These are phyloP conservation scores for Drosophila niveifrons DNA, from an alignment of 2,888 invertebrate genomes.

Conservation along the genomic window DNA sequence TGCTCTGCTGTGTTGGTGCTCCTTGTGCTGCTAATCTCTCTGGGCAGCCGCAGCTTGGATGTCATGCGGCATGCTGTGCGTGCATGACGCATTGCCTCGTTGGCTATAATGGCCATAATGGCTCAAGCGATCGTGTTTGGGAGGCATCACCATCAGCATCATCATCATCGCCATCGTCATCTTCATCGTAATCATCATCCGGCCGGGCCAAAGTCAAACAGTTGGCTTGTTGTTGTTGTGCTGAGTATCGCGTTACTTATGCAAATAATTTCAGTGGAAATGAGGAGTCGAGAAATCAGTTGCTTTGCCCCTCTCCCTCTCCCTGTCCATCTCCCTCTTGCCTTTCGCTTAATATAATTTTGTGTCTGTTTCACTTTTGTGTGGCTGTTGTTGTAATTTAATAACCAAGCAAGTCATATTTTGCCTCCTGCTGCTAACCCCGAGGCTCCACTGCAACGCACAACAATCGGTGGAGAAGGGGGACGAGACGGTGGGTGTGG, in stretches of 20 bases:
- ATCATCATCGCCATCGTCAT: conserved; percentile 7
- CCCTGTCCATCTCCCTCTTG: conserved; percentile 5
- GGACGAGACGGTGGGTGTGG: conserved; percentile 15
- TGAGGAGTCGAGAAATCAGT: conserved; percentile 72
- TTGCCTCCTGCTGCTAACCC: conserved; percentile 78
- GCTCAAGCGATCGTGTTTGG: conserved; percentile 71
- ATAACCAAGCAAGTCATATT: conserved; percentile 78
- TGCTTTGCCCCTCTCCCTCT: conserved; percentile 13
- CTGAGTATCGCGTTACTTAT: conserved; percentile 81
- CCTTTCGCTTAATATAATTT: conserved; percentile 68
- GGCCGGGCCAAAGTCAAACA: conserved; percentile 7
- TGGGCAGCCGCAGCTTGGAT: conserved; percentile 19
- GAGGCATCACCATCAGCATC: conserved; percentile 60
- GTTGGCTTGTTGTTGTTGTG: conserved; percentile 34
- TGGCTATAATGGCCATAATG: conserved; percentile 70
- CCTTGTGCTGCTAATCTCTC: conserved; percentile 22
- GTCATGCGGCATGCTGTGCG: conserved; percentile 57
- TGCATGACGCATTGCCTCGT: conserved; percentile 79
- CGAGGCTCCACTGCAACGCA: conserved; percentile 41
- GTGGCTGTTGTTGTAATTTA: conserved; percentile 76
- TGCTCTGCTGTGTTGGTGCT: neutral
- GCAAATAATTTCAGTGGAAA: conserved; percentile 80
- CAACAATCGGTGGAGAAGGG: neutral
- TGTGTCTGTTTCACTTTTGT: conserved; percentile 78
- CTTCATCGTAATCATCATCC: conserved; percentile 7